A percentile compares a stretch with the other conserved stretches of the same genome.
Conservation (phyloP, 2,113 vertebrate species). For the Sturnus vulgaris region DNA sequence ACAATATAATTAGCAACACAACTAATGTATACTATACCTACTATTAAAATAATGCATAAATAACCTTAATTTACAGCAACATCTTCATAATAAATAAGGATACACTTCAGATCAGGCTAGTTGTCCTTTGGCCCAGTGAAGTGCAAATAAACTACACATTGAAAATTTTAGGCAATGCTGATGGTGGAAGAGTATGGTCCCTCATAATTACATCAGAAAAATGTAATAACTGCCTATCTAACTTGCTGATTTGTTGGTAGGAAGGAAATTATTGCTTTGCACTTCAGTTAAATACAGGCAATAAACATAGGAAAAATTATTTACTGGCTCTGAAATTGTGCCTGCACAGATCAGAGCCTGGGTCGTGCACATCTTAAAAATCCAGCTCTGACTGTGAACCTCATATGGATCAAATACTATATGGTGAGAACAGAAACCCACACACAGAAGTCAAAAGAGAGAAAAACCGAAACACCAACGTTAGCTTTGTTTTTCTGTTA, state of each 20-base stretch:
- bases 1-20: conserved; percentile 50
- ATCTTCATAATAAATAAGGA: neutral
- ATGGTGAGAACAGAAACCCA: neutral
- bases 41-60: neutral
- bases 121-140: neutral
- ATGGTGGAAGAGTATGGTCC: neutral
- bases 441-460: neutral
- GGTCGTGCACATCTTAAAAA: neutral
- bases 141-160: neutral
- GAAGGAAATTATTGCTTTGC: neutral
- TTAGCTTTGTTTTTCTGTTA: conserved; percentile 30
- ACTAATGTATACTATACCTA: neutral
- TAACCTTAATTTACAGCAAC: neutral
- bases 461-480: neutral
- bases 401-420: neutral
- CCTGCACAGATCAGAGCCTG: neutral
- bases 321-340: neutral
- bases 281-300: conserved; percentile 12
- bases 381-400: neutral
- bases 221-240: neutral
- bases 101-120: neutral
- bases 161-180: neutral
- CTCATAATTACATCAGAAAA: neutral
- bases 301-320: neutral
- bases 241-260: neutral